A percentile compares a stretch with the other conserved stretches of the same genome.
phyloP scores from a whole-genome alignment of 1,140 invertebrate species.

The Vanessa tameamea region DNA sequence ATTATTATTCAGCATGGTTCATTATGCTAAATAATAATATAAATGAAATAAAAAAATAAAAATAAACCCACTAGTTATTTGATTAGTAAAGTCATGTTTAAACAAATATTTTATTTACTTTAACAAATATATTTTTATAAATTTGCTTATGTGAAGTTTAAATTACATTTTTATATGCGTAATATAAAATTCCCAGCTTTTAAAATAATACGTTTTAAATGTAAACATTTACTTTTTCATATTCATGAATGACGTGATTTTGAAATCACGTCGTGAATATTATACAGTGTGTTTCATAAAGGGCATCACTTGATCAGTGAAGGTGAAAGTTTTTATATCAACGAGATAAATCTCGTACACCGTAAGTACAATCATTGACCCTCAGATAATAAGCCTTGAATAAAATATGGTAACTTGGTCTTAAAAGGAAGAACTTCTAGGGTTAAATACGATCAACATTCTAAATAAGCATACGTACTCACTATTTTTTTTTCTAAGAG shows the following conservation, averaged over 20 bases:
- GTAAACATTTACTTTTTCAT: background rate
- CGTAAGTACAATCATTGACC: slow-evolving; percentile 29
- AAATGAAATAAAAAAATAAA: background rate
- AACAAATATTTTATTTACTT: background rate
- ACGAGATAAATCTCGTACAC: slow-evolving; percentile 24
- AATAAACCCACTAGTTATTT: background rate
- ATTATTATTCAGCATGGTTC: too few species aligned
- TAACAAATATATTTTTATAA: background rate
- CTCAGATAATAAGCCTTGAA: slow-evolving; percentile 30
- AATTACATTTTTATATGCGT: background rate
- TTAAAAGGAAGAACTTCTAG: slow-evolving; percentile 35
- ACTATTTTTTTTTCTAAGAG: background rate
- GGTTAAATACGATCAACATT: slow-evolving; percentile 16
- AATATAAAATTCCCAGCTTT: background rate
- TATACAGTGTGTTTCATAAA: background rate
- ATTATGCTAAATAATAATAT: background rate
- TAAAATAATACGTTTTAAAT: background rate
- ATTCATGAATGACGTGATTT: background rate
- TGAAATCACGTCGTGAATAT: background rate
- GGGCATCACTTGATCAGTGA: slow-evolving; percentile 20
- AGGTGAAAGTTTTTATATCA: slow-evolving; percentile 33
- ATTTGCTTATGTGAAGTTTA: background rate
- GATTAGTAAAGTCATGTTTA: background rate
- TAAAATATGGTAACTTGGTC: slow-evolving; percentile 36
- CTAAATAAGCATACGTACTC: slow-evolving; percentile 5